phyloP scores from a whole-genome alignment of 2,113 vertebrate genomes.

The Oryzias javanicus region DNA sequence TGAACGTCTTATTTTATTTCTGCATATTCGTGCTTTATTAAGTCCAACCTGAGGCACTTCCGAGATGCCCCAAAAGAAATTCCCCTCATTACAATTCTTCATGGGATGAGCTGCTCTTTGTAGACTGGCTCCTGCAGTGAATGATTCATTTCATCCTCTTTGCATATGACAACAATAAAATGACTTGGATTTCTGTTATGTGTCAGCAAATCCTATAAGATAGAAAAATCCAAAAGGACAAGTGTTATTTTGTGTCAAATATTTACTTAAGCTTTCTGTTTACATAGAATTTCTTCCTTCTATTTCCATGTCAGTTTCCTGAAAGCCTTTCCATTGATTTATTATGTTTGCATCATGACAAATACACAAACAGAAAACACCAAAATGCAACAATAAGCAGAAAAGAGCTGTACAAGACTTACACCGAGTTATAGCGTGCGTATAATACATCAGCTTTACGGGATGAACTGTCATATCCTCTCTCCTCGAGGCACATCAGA shows the following conservation, averaged over 20 bases:
- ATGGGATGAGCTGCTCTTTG: constrained; percentile 32
- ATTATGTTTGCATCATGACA: constrained; percentile 18
- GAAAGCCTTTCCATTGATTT: constrained; percentile 39
- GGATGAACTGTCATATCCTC: constrained; percentile 47
- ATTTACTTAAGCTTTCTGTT: constrained; percentile 7
- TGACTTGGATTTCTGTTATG: background rate
- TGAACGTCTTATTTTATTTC: constrained; percentile 2
- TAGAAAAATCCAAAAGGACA: background rate
- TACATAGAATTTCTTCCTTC: constrained; percentile 8
- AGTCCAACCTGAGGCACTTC: constrained; percentile 19
- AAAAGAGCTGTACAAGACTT: constrained; percentile 23
- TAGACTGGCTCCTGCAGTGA: constrained; percentile 4
- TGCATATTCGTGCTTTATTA: constrained; percentile 10
- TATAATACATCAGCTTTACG: constrained; percentile 46
- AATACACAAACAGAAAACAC: constrained; percentile 18
- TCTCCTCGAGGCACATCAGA: constrained; percentile 19
- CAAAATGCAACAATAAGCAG: constrained; percentile 29
- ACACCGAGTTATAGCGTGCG: constrained; percentile 26
- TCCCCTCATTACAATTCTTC: constrained; percentile 24
- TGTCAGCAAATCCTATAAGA: constrained; percentile 5
- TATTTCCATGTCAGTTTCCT: constrained; percentile 10
- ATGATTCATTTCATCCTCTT: background rate
- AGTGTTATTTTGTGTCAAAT: constrained; percentile 16
- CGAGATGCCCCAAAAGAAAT: constrained; percentile 23
- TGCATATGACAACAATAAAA: constrained; percentile 6